phyloP scores from a whole-genome alignment of 1,140 invertebrate species.

The Augochlora pura region DNA sequence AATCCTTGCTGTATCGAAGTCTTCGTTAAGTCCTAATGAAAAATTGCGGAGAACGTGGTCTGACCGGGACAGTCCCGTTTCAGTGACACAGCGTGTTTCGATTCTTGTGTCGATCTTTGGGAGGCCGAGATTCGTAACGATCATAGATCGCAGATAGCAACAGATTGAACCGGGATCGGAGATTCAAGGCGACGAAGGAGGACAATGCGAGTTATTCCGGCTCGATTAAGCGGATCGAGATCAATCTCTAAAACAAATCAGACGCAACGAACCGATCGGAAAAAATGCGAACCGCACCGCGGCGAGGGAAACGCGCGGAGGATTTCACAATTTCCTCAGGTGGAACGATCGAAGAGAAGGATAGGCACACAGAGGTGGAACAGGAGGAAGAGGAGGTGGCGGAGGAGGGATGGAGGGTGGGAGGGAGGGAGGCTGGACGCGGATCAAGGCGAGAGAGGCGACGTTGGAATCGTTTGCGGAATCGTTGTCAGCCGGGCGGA shows the following conservation, averaged over 20 bases:
- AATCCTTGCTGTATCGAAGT: no score
- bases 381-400: constrained; percentile 2
- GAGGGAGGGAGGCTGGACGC: not conserved
- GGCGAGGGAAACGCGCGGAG: constrained; percentile 34
- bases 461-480: constrained; percentile 39
- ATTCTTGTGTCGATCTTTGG: no score
- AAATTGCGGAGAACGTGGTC: no score
- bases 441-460: constrained; percentile 3
- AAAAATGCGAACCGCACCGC: constrained; percentile 12
- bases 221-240: constrained; percentile 12
- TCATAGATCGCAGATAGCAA: not conserved
- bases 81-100: no score
- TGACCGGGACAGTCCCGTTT: no score
- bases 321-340: constrained; percentile 29
- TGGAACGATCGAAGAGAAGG: not conserved
- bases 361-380: not conserved
- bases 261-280: not conserved
- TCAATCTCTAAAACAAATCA: not conserved
- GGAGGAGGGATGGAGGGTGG: not conserved
- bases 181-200: not conserved
- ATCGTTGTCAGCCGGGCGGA: constrained; percentile 53
- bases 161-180: not conserved
- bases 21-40: no score
- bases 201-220: constrained; percentile 4
- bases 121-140: no score